Percentiles rank a stretch among this genome's conserved stretches.
phyloP scores from a whole-genome alignment of 2,797 vertebrate species.

The Todus mexicanus region DNA sequence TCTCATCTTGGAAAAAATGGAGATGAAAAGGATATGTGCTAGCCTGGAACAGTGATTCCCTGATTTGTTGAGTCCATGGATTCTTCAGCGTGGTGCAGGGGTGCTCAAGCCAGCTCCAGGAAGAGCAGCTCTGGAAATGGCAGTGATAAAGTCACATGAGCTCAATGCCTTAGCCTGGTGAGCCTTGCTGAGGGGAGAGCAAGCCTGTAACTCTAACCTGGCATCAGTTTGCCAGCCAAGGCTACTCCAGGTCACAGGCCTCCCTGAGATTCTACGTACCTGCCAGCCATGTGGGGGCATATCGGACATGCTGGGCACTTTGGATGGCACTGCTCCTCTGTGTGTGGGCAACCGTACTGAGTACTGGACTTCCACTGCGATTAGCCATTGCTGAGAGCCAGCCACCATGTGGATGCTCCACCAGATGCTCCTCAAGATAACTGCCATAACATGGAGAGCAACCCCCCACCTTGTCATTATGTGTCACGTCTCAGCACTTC shows the following conservation, averaged over 20 bases:
- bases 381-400: fast-evolving
- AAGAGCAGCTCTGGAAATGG: not conserved
- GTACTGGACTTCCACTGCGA: fast-evolving
- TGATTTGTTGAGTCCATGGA: not conserved
- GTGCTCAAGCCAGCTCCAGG: not conserved
- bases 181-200: not conserved
- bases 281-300: not conserved
- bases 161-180: not conserved
- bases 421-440: fast-evolving
- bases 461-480: not conserved
- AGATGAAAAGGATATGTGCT: not conserved
- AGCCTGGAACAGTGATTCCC: not conserved
- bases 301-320: not conserved
- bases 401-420: fast-evolving
- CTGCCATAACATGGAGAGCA: not conserved
- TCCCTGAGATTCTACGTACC: fast-evolving
- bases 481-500: not conserved
- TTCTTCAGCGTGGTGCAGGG: not conserved
- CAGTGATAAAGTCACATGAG: not conserved
- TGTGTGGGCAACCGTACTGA: fast-evolving
- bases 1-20: not conserved
- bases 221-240: not conserved
- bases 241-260: not conserved
- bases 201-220: not conserved
- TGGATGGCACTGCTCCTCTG: fast-evolving